Evolutionary conservation across 30 jellyfish, hydroid and myxozoan species (phyloP).

Genomic region (Pelagia noctiluca): DNA sequence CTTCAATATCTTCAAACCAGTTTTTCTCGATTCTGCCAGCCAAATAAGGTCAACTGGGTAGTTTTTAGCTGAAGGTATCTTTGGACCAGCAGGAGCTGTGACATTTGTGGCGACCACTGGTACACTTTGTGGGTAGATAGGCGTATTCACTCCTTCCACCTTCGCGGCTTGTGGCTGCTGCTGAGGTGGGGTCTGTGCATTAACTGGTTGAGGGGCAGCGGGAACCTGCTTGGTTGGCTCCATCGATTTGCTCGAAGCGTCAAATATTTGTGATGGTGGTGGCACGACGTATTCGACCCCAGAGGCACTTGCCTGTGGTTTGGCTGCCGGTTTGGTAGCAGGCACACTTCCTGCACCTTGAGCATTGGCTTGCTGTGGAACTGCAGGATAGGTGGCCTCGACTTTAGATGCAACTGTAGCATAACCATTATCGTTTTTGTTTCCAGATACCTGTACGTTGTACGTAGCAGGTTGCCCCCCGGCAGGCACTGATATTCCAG

Average conservation of each 20-base stretch:
- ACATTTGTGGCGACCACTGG: not conserved
- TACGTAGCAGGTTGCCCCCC: conserved; percentile 49
- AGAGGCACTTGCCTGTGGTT: not conserved
- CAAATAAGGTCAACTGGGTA: conserved; percentile 58
- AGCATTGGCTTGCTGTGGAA: conserved; percentile 27
- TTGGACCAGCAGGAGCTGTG: conserved; percentile 54
- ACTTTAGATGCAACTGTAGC: conserved; percentile 47
- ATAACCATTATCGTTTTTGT: conserved; percentile 43
- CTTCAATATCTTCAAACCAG: conserved; percentile 13
- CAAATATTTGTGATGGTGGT: conserved; percentile 54
- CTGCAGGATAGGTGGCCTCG: conserved; percentile 58
- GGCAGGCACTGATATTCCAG: conserved; percentile 57
- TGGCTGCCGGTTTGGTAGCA: not conserved
- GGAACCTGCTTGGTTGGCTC: not conserved
- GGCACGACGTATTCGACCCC: conserved; percentile 39
- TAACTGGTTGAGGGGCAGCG: not conserved
- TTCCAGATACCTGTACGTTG: conserved; percentile 61
- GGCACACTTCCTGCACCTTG: conserved; percentile 25
- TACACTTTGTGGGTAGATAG: conserved; percentile 5
- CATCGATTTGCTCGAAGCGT: not conserved
- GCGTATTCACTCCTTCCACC: not conserved
- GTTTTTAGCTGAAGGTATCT: conserved; percentile 70
- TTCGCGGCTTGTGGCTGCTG: not conserved
- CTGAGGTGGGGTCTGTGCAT: not conserved
- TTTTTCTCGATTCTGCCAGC: conserved; percentile 25